Evolutionary conservation across 2,113 vertebrate genomes (phyloP), one percentile per base, ranked within the genome.

Genomic region (Pomatostomus ruficeps): DNA sequence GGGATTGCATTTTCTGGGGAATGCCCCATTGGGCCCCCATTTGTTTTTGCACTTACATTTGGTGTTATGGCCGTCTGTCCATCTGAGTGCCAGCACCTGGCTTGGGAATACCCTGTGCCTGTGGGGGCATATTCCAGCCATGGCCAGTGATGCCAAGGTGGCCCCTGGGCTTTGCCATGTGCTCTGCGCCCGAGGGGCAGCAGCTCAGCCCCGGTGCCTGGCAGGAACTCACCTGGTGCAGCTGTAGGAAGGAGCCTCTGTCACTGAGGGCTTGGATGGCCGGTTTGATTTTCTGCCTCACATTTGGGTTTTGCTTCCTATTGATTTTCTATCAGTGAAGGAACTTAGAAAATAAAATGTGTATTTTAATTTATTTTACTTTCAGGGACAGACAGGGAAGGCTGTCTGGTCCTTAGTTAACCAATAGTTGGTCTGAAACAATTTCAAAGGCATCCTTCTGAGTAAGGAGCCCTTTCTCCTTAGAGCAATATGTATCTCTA

Each of bases 11-110:
- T 55, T 11, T 46, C 25, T 28, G 51, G 29, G 49, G 91, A 86
- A 52, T 16, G 79, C 71, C 62, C 33, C 9, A 4, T 4, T 45
- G 70, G 85, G 52, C 58, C 70, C 43, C 68, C 36, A 4, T 55
- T 35, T 62, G 35, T 85, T 94, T 90, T 98, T 98, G 98, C 97
- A 97, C 98, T 98, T 95, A 92, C 74, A 66, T 86, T 78, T 70
- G 72, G 91, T 73, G 55, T 94, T 51, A 91, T 10, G 74, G 96
- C 88, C 79, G 24, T 93, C 26, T 43, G 58, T 96, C 93, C 62
- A 92, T 85, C 61, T 54, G 95, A 54, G 51, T 58, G 61, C 71
- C 55, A 61, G 63, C 46, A 38, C 28, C 96, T 96, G 91, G 95
- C 73, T 77, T 6, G 31, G 88, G 88, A 54, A 97, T 77, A 95